phyloP scores from a whole-genome alignment of 1,140 invertebrate species.

The Hycleus phaleratus region DNA sequence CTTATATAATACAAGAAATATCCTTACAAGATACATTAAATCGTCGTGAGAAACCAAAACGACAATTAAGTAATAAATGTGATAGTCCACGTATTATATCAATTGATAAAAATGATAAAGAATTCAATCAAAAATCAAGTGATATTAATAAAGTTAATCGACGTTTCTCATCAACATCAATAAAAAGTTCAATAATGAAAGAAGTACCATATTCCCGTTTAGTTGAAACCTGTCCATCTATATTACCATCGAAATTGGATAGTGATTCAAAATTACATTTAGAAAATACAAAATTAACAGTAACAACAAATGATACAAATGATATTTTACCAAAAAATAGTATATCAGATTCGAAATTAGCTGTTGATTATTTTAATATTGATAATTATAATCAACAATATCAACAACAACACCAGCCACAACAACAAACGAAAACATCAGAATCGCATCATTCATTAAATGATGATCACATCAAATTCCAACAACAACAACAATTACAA shows the following conservation, averaged over 20 bases:
- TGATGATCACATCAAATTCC: slow-evolving; percentile 39
- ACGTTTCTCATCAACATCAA: slow-evolving; percentile 38
- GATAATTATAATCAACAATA: background rate
- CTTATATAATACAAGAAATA: slow-evolving; percentile 73
- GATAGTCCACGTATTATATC: slow-evolving; percentile 25
- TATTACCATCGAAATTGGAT: slow-evolving; percentile 58
- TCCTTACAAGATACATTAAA: slow-evolving; percentile 57
- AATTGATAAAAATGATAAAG: slow-evolving; percentile 15
- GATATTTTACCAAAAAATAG: slow-evolving; percentile 55
- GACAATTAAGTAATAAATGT: slow-evolving; percentile 39
- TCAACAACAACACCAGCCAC: background rate
- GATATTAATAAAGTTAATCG: slow-evolving; percentile 31
- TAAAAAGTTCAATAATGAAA: slow-evolving; percentile 41
- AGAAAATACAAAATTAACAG: slow-evolving; percentile 54
- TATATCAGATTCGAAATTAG: slow-evolving; percentile 73
- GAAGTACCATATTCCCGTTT: slow-evolving; percentile 75
- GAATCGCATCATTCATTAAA: slow-evolving; percentile 48
- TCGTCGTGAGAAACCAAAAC: slow-evolving; percentile 1
- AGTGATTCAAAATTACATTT: slow-evolving; percentile 69
- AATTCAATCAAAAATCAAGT: slow-evolving; percentile 13
- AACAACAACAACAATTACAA: slow-evolving; percentile 39
- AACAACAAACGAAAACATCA: slow-evolving; percentile 32
- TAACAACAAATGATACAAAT: slow-evolving; percentile 45
- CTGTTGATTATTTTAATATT: slow-evolving; percentile 50
- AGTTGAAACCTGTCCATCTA: slow-evolving; percentile 55